Percentiles rank a stretch among this genome's conserved stretches.
Evolutionary conservation across 2,888 invertebrate species (phyloP).

Genomic region (Yponomeuta sedellus): DNA sequence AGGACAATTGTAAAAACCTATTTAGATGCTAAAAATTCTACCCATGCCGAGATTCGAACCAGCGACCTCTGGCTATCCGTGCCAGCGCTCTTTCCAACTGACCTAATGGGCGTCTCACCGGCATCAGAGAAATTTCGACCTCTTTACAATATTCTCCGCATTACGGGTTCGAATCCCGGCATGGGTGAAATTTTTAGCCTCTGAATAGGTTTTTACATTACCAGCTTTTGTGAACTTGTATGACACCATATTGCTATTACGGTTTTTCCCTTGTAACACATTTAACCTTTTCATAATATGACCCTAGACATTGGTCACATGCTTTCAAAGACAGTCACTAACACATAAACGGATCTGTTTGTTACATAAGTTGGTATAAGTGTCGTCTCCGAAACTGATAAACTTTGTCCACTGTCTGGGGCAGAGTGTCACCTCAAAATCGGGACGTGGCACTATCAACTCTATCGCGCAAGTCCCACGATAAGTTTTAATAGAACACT

Average conservation of each 20-base stretch:
- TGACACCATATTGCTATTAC: neutral
- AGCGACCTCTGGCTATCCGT: too few species aligned
- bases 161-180: too few species aligned
- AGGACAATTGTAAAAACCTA: too few species aligned
- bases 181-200: too few species aligned
- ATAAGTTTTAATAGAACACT: neutral
- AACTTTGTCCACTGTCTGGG: neutral
- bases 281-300: neutral
- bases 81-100: too few species aligned
- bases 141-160: too few species aligned
- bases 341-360: neutral
- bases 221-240: too few species aligned
- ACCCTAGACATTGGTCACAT: neutral
- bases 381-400: neutral
- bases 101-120: too few species aligned
- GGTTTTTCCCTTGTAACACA: neutral
- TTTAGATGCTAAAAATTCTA: too few species aligned
- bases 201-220: too few species aligned
- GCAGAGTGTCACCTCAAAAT: neutral
- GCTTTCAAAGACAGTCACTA: neutral
- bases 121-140: too few species aligned
- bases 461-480: neutral
- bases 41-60: too few species aligned
- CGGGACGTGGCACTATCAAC: neutral
- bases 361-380: neutral